Conservation (phyloP, 2,888 invertebrate species). For the Brachypterus glaber region DNA sequence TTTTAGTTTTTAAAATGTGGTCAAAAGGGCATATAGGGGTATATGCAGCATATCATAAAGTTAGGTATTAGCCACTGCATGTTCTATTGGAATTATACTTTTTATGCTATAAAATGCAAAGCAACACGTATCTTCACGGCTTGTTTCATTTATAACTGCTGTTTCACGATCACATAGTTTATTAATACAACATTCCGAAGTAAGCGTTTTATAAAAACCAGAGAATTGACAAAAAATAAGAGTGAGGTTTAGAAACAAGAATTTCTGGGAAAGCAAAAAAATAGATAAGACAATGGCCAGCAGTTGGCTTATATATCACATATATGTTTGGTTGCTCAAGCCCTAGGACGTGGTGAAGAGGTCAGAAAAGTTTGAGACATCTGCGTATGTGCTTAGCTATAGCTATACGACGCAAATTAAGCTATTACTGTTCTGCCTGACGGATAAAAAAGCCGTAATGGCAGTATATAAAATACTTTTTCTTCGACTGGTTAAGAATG, state of each 20-base stretch:
- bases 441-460: too few species aligned
- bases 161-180: background rate
- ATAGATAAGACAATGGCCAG: slow-evolving; percentile 27
- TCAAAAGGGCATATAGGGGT: too few species aligned
- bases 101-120: background rate
- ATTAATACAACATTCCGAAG: too few species aligned
- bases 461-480: too few species aligned
- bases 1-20: too few species aligned
- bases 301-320: slow-evolving; percentile 25
- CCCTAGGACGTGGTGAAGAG: slow-evolving; percentile 23
- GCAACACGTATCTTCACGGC: too few species aligned
- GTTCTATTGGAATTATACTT: too few species aligned
- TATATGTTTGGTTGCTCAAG: too few species aligned
- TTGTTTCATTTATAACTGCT: background rate
- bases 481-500: too few species aligned
- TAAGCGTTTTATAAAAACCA: too few species aligned
- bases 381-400: slow-evolving; percentile 34
- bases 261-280: slow-evolving; percentile 19
- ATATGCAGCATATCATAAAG: background rate
- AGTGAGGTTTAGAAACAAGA: too few species aligned
- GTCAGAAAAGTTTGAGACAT: slow-evolving; percentile 30
- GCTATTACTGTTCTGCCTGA: slow-evolving; percentile 37
- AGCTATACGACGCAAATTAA: slow-evolving; percentile 34
- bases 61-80: too few species aligned
- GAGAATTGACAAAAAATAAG: background rate